These are phyloP conservation scores for Falcaria lacertinaria DNA, from an alignment of 2,888 invertebrate species.

Conservation along the genomic window DNA sequence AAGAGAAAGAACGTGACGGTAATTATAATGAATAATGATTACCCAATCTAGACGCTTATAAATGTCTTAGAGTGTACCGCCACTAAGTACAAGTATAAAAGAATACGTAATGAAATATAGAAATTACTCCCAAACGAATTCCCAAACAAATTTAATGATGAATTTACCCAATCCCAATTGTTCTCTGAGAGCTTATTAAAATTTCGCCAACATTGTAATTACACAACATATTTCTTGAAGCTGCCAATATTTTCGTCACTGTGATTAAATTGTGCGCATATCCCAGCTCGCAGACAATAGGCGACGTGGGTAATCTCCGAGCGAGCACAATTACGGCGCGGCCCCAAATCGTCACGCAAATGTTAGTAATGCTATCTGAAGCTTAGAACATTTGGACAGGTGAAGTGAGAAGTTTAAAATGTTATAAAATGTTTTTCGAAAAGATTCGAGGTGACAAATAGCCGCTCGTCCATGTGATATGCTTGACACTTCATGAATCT, in stretches of 20 bases:
- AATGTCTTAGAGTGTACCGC: no score
- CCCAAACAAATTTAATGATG: neutral
- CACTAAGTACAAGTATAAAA: no score
- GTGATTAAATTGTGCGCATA: neutral
- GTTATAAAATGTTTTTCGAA: no score
- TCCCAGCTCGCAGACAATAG: neutral
- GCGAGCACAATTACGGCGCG: conserved; percentile 41
- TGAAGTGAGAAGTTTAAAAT: no score
- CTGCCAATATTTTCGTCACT: neutral
- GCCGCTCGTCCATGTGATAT: no score
- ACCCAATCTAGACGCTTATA: no score
- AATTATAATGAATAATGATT: no score
- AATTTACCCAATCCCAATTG: neutral
- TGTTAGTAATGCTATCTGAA: conserved; percentile 14
- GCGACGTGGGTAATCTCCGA: conserved; percentile 27
- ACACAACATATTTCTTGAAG: conserved; percentile 11
- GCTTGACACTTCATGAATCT: no score
- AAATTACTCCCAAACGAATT: neutral
- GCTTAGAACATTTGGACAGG: neutral
- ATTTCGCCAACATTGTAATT: conserved; percentile 12
- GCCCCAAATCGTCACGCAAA: conserved; percentile 38
- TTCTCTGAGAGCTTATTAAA: conserved; percentile 4
- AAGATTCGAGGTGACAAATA: no score
- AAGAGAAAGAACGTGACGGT: no score
- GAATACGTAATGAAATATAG: neutral